Evolutionary conservation across 2,888 invertebrate species (phyloP), one percentile per base, ranked within the genome.

Genomic region (Microplitis deprimator): DNA sequence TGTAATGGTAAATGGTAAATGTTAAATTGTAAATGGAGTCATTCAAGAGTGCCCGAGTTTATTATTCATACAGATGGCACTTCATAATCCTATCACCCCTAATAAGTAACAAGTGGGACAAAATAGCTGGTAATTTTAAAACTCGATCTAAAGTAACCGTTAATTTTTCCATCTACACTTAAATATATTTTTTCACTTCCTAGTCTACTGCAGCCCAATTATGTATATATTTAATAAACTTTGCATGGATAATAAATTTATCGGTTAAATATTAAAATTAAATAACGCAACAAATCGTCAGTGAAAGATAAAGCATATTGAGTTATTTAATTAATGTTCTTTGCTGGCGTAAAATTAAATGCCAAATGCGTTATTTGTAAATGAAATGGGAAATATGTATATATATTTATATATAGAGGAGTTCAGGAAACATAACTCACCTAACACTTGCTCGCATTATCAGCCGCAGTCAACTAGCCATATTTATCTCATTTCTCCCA

Each of bases 51-150:
- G 88, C 80, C 86, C 85, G 88, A 87, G 88, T 87, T 50, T 50
- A 50, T 50, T 50, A 50, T 50, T 50, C 50, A 50, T 88, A 88
- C 88, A 87, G 88, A 88, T 88, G 87, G 86, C 87, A 89, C 70
- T 65, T 89, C 87, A 89, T 89, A 89, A 89, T 87, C 85, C 68
- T 88, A 89, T 88, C 89, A 88, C 87, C 86, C 87, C 88, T 88
- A 88, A 89, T 89, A 89, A 88, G 88, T 89, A 10, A 89, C 88
- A 89, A 89, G 89, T 89, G 89, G 89, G 84, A 89, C 85, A 89
- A 89, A 89, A 89, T 89, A 89, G 89, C 86, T 50, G 84, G 88
- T 89, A 88, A 89, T 89, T 87, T 87, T 77, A 70, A 40, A 64
- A 62, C 41, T 40, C 61, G 61, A 76, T 60, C 61, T 41, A 59